Evolutionary conservation across 1,140 invertebrate species (phyloP), one percentile per base, ranked within the genome.

Genomic region (Carcinoscorpius rotundicauda): DNA sequence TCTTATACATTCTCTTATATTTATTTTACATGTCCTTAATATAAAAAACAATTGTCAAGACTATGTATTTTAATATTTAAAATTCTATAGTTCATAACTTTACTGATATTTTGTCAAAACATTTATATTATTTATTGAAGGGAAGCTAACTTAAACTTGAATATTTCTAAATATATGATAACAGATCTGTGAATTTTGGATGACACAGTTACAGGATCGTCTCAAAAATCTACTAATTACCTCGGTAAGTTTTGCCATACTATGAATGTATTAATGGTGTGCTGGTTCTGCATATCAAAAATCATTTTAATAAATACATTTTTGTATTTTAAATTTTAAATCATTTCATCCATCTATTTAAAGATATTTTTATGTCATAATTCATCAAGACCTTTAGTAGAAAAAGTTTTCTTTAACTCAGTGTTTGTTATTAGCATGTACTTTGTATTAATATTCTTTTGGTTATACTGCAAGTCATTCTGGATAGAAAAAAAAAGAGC

Each of bases 131-230:
- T 55, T 55, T 8, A 8, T 55, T 8, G 6, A 8, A 3, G 6
- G 6, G n/a, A 8, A 8, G n/a, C 6, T 6, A 10, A 58, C 5
- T 58, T 58, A 48, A 9, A 58, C 6, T 6, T 6, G 5, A 10
- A 58, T 58, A 48, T 6, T 62, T 6, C 49, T 53, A 57, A 50
- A 5, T n/a, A 60, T 58, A 48, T 57, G 5, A 57, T 56, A 10
- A 48, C 10, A 66, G 65, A 63, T 66, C 9, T 66, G 65, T 60
- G 62, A 66, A 52, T 56, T 60, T 29, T 66, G 65, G 65, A 66
- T 66, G 62, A 55, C 53, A 50, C 61, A 66, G 29, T 48, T 66
- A 9, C 57, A 49, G 56, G 57, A 63, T 48, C 63, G 63, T 29
- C 63, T 62, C 5, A 57, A 61, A 51, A 62, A 60, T 8, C 49